A percentile compares a stretch with the other conserved stretches of the same genome.
Evolutionary conservation across 2,113 vertebrate species (phyloP).

Genomic region (Deroptyus accipitrinus): DNA sequence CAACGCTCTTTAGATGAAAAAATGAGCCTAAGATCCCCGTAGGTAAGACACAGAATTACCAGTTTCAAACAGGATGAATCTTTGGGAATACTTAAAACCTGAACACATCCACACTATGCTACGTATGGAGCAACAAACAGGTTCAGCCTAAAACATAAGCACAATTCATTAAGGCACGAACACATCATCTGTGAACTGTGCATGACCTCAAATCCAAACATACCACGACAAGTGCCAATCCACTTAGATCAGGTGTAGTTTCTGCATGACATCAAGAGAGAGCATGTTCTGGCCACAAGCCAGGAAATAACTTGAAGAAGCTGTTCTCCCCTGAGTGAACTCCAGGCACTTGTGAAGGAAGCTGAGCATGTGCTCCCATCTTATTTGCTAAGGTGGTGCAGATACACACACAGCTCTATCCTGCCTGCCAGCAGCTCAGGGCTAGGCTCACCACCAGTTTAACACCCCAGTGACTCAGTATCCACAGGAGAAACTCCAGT

Average conservation of each 20-base stretch:
- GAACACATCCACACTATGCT: neutral
- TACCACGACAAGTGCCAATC: neutral
- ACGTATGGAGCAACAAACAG: neutral
- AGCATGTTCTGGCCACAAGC: neutral
- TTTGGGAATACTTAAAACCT: neutral
- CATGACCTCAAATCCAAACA: neutral
- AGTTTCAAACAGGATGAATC: neutral
- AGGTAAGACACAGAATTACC: neutral
- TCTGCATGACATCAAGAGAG: neutral
- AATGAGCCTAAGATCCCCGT: neutral
- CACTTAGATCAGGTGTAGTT: neutral
- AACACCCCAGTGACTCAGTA: neutral
- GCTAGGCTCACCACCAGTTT: neutral
- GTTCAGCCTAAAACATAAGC: neutral
- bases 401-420: neutral
- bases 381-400: neutral
- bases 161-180: neutral
- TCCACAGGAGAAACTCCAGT: neutral
- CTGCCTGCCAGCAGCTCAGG: neutral
- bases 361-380: neutral
- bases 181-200: neutral
- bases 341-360: neutral
- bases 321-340: neutral
- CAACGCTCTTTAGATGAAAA: neutral
- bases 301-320: slow-evolving; percentile 19